Percentiles rank a stretch among this genome's conserved stretches.
Evolutionary conservation across 2,113 vertebrate species (phyloP).

Genomic region (Bombycilla garrulus): DNA sequence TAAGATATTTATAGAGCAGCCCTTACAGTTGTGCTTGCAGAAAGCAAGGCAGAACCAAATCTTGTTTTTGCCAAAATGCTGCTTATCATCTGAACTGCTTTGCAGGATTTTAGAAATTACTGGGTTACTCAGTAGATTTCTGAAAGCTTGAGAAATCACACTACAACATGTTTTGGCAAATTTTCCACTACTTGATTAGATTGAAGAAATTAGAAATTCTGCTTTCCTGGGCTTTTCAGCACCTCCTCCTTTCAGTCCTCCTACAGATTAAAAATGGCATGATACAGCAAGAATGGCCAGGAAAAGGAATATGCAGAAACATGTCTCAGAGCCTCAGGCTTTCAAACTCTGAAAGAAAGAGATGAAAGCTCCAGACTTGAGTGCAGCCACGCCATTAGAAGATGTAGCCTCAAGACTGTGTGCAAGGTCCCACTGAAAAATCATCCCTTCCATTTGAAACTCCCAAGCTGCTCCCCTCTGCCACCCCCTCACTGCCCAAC

Average conservation of each 20-base stretch:
- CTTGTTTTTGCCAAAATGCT: neutral
- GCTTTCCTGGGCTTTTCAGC: neutral
- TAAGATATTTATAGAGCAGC: neutral
- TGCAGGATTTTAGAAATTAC: neutral
- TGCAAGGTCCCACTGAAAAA: neutral
- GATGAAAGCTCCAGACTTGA: accelerated
- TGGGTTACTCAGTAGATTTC: neutral
- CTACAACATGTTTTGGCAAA: neutral
- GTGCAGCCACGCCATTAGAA: accelerated
- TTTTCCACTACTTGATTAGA: neutral
- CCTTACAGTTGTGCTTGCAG: neutral
- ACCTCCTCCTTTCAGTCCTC: neutral
- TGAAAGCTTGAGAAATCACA: neutral
- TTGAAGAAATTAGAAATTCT: neutral
- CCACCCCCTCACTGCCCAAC: neutral
- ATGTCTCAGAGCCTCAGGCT: neutral
- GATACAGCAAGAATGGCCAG: neutral
- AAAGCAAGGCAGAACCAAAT: neutral
- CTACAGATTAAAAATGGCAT: neutral
- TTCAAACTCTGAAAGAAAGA: neutral
- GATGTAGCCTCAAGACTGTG: neutral
- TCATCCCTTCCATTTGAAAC: neutral
- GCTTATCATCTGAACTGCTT: neutral
- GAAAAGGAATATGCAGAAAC: neutral
- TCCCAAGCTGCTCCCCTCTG: neutral